phyloP scores from a whole-genome alignment of 2,888 invertebrate species.

The Meganola albula region DNA sequence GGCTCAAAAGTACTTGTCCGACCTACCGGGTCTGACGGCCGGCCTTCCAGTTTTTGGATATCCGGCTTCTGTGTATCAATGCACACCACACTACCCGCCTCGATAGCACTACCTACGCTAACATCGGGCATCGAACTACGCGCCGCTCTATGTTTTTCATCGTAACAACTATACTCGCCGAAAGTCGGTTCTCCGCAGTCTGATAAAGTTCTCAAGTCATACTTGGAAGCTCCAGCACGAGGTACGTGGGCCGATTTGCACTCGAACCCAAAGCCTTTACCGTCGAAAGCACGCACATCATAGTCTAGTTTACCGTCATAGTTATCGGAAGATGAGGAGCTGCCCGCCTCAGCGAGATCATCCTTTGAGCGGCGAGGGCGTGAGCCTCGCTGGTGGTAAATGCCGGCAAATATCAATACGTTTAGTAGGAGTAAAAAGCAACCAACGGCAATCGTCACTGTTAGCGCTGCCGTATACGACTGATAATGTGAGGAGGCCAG shows the following conservation, averaged over 20 bases:
- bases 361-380: constrained; percentile 86
- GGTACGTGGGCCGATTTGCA: constrained; percentile 77
- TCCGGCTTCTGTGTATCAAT: constrained; percentile 74
- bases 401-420: constrained; percentile 91
- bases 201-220: constrained; percentile 70
- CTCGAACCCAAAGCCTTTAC: constrained; percentile 76
- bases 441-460: constrained; percentile 91
- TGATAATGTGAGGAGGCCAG: constrained; percentile 90
- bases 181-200: constrained; percentile 75
- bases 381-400: constrained; percentile 89
- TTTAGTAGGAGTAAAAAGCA: constrained; percentile 89
- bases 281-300: constrained; percentile 72
- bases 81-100: constrained; percentile 75
- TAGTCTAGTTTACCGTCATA: constrained; percentile 78
- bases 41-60: constrained; percentile 67
- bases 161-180: constrained; percentile 82
- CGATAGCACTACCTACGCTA: constrained; percentile 79
- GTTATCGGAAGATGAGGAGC: constrained; percentile 81
- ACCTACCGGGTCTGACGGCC: constrained; percentile 51
- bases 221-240: constrained; percentile 62
- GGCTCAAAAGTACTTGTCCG: constrained; percentile 72
- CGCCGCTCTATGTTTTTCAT: constrained; percentile 77
- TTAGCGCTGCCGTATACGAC: constrained; percentile 91
- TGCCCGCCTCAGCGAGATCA: constrained; percentile 84
- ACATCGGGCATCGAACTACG: constrained; percentile 79